phyloP scores from a whole-genome alignment of 1,140 invertebrate species.

The Orius insidiosus region DNA sequence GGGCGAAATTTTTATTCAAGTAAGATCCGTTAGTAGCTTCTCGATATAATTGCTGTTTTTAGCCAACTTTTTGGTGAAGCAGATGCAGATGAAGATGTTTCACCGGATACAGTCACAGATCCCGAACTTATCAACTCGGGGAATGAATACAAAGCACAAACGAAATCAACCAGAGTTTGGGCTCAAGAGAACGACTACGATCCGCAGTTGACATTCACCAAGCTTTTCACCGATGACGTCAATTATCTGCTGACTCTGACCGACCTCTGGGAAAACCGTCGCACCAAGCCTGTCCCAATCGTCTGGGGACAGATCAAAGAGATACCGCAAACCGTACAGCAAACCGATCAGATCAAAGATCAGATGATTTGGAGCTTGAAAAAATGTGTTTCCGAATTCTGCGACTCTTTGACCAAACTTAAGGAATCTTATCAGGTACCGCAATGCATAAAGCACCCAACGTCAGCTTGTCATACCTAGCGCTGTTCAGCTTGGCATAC shows the following conservation, averaged over 20 bases:
- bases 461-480: no score
- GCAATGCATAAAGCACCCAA: no score
- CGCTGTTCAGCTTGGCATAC: no score
- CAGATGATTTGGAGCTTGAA: slow-evolving; percentile 67
- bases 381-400: slow-evolving; percentile 61
- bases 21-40: slow-evolving; percentile 32
- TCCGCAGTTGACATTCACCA: slow-evolving; percentile 61
- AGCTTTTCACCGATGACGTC: slow-evolving; percentile 93
- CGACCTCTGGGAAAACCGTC: slow-evolving; percentile 79
- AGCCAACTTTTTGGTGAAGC: slow-evolving; percentile 95
- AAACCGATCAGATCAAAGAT: slow-evolving; percentile 32
- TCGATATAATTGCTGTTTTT: slow-evolving; percentile 20
- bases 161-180: slow-evolving; percentile 36
- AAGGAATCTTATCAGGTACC: slow-evolving; percentile 40
- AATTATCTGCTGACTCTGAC: slow-evolving; percentile 87
- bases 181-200: slow-evolving; percentile 71
- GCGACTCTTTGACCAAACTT: slow-evolving; percentile 46
- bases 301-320: slow-evolving; percentile 49
- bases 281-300: slow-evolving; percentile 58
- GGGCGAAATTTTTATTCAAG: slow-evolving; percentile 99
- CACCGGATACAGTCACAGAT: not conserved
- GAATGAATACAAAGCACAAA: slow-evolving; percentile 5
- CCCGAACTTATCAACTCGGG: not conserved
- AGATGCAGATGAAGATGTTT: slow-evolving; percentile 89
- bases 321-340: slow-evolving; percentile 21